Percentiles rank a stretch among this genome's conserved stretches.
Evolutionary conservation across 2,888 invertebrate species (phyloP).

Genomic region (Andrena hattorfiana): DNA sequence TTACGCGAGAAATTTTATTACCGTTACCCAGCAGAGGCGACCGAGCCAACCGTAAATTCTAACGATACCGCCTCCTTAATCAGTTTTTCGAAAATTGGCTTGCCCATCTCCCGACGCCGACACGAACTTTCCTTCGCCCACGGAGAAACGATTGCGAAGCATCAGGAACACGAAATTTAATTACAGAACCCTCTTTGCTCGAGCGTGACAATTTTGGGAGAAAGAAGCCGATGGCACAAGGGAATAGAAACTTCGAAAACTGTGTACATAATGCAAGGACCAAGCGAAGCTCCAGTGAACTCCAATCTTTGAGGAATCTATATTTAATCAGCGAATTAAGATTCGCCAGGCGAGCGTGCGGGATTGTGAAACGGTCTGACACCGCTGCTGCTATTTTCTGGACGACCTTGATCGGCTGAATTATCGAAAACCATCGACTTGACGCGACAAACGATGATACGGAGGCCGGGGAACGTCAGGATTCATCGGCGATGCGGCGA

Average conservation of each 20-base stretch:
- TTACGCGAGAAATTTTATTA: constrained; percentile 44
- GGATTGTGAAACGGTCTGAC: not conserved
- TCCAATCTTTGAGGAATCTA: not conserved
- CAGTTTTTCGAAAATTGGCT: constrained; percentile 20
- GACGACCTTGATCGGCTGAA: constrained; percentile 1
- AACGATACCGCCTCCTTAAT: constrained; percentile 14
- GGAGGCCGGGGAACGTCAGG: not conserved
- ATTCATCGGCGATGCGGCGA: not conserved
- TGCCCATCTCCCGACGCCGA: not conserved
- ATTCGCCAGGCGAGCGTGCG: not conserved
- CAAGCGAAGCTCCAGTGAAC: not conserved
- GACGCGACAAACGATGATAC: not conserved
- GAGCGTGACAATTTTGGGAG: not conserved
- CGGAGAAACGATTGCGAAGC: not conserved
- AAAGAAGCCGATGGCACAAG: not conserved
- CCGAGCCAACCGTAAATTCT: not conserved
- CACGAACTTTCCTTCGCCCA: not conserved
- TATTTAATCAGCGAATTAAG: not conserved
- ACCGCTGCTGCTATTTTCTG: not conserved
- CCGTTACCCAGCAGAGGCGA: not conserved
- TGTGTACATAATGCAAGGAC: not conserved
- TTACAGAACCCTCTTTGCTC: not conserved
- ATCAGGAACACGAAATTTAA: not conserved
- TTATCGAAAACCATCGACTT: not conserved
- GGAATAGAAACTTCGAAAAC: not conserved